Conservation (phyloP, 1,140 invertebrate genomes). For the Calephelis nemesis region DNA sequence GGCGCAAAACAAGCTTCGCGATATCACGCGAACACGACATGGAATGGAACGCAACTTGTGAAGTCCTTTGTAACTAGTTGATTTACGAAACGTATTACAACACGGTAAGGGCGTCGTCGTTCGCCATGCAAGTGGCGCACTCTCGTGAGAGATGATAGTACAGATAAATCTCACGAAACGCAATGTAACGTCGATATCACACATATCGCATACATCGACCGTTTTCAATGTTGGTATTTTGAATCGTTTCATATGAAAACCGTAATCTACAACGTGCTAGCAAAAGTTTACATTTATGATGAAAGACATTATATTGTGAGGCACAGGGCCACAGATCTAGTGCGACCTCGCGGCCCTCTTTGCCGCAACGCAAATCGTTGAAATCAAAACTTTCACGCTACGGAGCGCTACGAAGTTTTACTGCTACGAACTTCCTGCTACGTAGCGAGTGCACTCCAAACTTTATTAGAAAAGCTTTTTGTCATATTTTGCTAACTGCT, state of each 20-base stretch:
- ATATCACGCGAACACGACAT: constrained; percentile 36
- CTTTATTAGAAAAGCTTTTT: constrained; percentile 75
- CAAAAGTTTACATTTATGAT: constrained; percentile 9
- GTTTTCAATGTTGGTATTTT: neutral
- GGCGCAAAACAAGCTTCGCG: constrained; percentile 26
- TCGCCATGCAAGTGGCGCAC: constrained; percentile 68
- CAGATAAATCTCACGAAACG: constrained; percentile 57
- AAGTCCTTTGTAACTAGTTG: constrained; percentile 46
- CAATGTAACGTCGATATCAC: neutral
- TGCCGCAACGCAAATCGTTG: constrained; percentile 75
- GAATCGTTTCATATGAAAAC: neutral
- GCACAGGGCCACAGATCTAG: constrained; percentile 61
- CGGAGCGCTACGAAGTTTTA: constrained; percentile 77
- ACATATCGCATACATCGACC: constrained; percentile 23
- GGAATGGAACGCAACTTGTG: constrained; percentile 50
- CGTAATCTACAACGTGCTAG: constrained; percentile 34
- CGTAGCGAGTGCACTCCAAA: constrained; percentile 70
- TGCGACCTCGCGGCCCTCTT: constrained; percentile 69
- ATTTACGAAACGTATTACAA: constrained; percentile 54
- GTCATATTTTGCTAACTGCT: constrained; percentile 71
- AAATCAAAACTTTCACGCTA: constrained; percentile 79
- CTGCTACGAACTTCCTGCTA: constrained; percentile 78
- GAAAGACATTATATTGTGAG: constrained; percentile 31
- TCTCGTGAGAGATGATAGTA: constrained; percentile 73
- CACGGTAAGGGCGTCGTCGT: constrained; percentile 63